These are phyloP conservation scores for Charina bottae DNA, from an alignment of 2,113 vertebrate genomes.

Conservation along the genomic window DNA sequence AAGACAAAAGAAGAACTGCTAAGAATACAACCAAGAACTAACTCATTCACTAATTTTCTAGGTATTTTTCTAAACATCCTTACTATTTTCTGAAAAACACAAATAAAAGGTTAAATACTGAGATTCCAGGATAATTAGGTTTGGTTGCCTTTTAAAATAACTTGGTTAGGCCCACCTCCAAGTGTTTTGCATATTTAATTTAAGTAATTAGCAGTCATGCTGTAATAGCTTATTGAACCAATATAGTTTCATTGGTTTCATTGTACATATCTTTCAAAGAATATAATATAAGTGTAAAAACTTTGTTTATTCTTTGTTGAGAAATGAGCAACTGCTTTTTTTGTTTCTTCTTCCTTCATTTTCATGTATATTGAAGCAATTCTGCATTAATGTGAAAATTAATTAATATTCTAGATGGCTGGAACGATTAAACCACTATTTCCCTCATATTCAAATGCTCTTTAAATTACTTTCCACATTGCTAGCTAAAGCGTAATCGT, in stretches of 20 bases:
- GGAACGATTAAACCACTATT: not conserved
- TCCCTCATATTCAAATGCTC: not conserved
- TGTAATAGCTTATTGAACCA: not conserved
- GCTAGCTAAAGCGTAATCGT: not conserved
- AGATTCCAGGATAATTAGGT: not conserved
- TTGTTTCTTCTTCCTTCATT: not conserved
- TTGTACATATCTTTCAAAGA: not conserved
- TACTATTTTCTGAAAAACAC: no score
- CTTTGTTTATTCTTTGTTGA: not conserved
- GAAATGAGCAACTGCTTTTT: not conserved
- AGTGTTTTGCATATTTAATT: not conserved
- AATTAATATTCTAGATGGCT: not conserved
- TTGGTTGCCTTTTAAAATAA: not conserved
- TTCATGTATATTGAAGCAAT: not conserved
- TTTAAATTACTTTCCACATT: not conserved
- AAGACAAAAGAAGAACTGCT: not conserved
- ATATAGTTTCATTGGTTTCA: not conserved
- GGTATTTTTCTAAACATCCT: no score
- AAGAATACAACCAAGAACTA: not conserved
- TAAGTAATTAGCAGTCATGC: not conserved
- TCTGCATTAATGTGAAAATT: not conserved
- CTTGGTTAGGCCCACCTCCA: not conserved
- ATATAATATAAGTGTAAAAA: not conserved
- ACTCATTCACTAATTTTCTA: not conserved
- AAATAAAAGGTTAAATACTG: no score